phyloP scores from a whole-genome alignment of 2,113 vertebrate species.

The Cervus canadensis region DNA sequence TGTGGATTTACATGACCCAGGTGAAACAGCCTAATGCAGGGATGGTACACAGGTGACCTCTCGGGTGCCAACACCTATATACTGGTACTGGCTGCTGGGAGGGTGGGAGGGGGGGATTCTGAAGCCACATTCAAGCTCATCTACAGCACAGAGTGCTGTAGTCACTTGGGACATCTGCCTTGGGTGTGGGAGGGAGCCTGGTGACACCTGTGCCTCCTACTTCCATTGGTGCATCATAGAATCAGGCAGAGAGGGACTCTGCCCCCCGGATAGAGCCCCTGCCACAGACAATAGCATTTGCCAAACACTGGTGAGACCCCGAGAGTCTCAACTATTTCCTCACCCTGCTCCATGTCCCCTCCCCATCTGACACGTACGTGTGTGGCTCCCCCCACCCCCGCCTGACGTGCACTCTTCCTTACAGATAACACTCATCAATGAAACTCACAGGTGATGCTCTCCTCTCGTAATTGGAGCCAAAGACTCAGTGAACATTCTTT shows the following conservation, averaged over 20 bases:
- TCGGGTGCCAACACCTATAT: neutral
- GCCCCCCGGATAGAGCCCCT: neutral
- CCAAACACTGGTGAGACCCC: neutral
- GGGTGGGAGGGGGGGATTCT: neutral
- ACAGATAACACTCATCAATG: neutral
- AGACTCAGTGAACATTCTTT: neutral
- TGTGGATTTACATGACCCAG: neutral
- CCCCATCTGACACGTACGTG: accelerated
- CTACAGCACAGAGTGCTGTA: neutral
- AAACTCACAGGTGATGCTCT: neutral
- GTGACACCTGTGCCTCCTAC: neutral
- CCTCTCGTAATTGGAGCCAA: neutral
- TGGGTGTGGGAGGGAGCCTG: neutral
- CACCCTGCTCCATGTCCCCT: neutral
- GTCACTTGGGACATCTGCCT: neutral
- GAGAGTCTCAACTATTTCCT: neutral
- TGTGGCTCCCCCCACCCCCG: neutral
- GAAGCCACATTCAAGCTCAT: neutral
- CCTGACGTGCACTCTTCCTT: neutral
- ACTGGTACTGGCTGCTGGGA: neutral
- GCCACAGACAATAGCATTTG: accelerated
- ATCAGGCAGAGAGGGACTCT: neutral
- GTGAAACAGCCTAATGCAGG: constrained; percentile 7
- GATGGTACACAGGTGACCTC: neutral
- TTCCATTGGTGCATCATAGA: neutral